Evolutionary conservation across 2,797 vertebrate genomes (phyloP).

Genomic region (Dipus sagitta): DNA sequence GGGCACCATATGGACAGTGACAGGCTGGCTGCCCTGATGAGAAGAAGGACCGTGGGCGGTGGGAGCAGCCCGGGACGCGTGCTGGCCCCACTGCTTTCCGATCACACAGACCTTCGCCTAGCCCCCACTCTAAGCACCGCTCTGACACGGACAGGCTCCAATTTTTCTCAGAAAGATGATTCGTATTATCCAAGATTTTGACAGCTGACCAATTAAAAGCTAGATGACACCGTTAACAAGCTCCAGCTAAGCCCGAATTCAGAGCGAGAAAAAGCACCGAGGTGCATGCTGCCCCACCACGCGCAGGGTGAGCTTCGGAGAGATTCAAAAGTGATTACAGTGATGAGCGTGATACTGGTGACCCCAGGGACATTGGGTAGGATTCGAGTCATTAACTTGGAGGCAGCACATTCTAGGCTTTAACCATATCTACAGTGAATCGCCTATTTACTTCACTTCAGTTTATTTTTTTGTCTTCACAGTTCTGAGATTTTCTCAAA

Average conservation of each 20-base stretch:
- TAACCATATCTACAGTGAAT: background rate
- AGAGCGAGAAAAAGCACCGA: background rate
- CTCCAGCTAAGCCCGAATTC: conserved; percentile 62
- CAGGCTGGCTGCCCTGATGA: conserved; percentile 61
- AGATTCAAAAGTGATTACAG: conserved; percentile 57
- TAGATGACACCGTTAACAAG: conserved; percentile 64
- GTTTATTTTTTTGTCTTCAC: conserved; percentile 15
- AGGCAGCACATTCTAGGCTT: conserved; percentile 25
- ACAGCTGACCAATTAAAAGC: conserved; percentile 81
- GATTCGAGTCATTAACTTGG: conserved; percentile 49
- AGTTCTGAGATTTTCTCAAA: conserved; percentile 59
- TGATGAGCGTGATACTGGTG: background rate
- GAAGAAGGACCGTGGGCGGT: conserved; percentile 4
- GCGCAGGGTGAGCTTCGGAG: background rate
- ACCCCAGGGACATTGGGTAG: background rate
- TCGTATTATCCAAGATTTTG: conserved; percentile 68
- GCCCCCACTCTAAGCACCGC: background rate
- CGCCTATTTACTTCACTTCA: background rate
- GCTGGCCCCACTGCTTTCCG: background rate
- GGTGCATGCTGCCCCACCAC: background rate
- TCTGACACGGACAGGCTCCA: conserved; percentile 18
- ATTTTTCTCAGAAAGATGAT: conserved; percentile 70
- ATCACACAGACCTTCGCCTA: background rate
- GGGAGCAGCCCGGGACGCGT: conserved; percentile 45
- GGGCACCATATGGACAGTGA: conserved; percentile 74